These are phyloP conservation scores for Coleophora deauratella DNA, from an alignment of 2,888 invertebrate species.

Conservation along the genomic window DNA sequence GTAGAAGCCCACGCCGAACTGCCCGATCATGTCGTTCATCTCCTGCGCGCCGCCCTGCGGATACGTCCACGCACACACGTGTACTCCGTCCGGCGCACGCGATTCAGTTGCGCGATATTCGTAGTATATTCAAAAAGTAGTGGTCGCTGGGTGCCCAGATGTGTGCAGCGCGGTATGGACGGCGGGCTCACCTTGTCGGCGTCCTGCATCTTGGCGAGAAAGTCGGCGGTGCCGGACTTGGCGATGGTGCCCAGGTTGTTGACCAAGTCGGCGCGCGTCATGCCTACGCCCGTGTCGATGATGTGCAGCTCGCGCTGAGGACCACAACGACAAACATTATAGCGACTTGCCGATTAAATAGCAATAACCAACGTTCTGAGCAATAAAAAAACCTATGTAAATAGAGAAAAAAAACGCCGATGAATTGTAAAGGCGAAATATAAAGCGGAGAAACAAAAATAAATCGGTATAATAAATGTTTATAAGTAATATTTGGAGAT, in stretches of 20 bases:
- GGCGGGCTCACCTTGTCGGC: constrained; percentile 37
- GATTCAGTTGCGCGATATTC: too few relatives aligned
- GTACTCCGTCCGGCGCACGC: too few relatives aligned
- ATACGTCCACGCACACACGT: neutral
- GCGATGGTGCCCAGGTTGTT: constrained; percentile 99
- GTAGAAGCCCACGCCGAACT: constrained; percentile 99
- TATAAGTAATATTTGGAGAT: too few relatives aligned
- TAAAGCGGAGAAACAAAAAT: too few relatives aligned
- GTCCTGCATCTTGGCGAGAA: constrained; percentile 92
- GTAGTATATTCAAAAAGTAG: too few relatives aligned
- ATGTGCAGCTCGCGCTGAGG: constrained; percentile 87
- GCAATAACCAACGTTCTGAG: too few relatives aligned
- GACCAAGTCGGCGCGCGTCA: constrained; percentile 94
- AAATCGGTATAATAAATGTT: too few relatives aligned
- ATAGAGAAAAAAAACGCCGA: too few relatives aligned
- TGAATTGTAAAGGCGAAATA: too few relatives aligned
- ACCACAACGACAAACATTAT: too few relatives aligned
- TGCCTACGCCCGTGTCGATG: constrained; percentile 97
- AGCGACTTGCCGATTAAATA: too few relatives aligned
- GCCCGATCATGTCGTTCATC: constrained; percentile 98
- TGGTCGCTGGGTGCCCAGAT: constrained; percentile 98
- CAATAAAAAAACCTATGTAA: too few relatives aligned
- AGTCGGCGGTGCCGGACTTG: constrained; percentile 97
- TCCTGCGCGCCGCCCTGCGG: constrained; percentile 73
- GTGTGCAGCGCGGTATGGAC: constrained; percentile 80